A percentile compares a stretch with the other conserved stretches of the same genome.
These are phyloP conservation scores for Distichodus sexfasciatus DNA, from an alignment of 2,797 vertebrate species.

Conservation along the genomic window DNA sequence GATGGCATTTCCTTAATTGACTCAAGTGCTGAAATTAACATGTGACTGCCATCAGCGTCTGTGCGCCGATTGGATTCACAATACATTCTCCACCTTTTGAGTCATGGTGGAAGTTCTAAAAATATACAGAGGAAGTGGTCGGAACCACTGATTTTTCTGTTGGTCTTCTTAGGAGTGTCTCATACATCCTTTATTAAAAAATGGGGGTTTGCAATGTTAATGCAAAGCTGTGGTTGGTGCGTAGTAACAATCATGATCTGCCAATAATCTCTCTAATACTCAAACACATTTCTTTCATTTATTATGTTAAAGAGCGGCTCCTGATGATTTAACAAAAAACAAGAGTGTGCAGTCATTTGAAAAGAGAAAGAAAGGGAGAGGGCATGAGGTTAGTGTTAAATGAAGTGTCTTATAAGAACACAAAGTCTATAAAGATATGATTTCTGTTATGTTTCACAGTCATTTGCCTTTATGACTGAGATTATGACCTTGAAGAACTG, in stretches of 20 bases:
- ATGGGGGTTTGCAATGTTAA: background rate
- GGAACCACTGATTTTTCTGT: background rate
- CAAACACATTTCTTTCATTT: no score
- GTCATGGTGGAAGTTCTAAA: background rate
- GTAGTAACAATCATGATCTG: background rate
- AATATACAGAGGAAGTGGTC: background rate
- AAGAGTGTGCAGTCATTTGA: no score
- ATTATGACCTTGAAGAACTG: background rate
- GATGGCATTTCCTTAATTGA: background rate
- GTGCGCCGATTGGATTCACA: background rate
- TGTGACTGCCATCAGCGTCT: background rate
- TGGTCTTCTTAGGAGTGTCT: background rate
- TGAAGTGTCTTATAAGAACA: background rate
- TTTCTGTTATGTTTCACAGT: background rate
- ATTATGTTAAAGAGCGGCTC: no score
- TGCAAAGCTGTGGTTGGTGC: background rate
- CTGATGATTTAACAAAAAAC: no score
- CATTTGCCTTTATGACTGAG: conserved; percentile 1
- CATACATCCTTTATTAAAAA: background rate
- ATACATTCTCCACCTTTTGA: background rate
- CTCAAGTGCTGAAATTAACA: background rate
- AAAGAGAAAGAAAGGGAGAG: background rate
- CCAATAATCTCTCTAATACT: background rate
- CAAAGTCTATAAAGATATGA: background rate
- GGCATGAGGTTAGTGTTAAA: background rate